phyloP scores from a whole-genome alignment of 2,888 invertebrate genomes.

The Rhaphigaster nebulosa region DNA sequence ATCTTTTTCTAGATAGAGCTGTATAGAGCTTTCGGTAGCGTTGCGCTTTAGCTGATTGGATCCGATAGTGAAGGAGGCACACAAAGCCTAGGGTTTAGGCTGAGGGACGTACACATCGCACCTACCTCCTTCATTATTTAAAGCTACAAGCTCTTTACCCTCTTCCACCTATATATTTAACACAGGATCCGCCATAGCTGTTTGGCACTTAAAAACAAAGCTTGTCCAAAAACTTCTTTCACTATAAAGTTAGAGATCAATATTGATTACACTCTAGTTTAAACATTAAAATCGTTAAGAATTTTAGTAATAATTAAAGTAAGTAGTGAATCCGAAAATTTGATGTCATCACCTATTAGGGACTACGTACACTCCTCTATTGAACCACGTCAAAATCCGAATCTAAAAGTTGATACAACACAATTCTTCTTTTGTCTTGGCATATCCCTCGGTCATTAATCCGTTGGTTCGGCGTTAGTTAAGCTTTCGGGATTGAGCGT shows the following conservation, averaged over 20 bases:
- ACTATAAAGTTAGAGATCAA: not conserved
- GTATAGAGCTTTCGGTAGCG: not conserved
- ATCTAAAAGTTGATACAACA: no score
- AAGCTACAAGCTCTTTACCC: not conserved
- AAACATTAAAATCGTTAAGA: not conserved
- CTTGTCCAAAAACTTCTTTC: not conserved
- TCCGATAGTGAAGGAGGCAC: not conserved
- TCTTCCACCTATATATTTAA: not conserved
- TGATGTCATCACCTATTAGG: no score
- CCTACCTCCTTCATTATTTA: not conserved
- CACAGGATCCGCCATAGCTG: not conserved
- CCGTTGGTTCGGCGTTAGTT: no score
- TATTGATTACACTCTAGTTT: not conserved
- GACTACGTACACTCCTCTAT: no score
- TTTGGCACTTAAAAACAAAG: not conserved
- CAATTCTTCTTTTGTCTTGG: no score
- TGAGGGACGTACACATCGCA: not conserved
- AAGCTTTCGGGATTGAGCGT: no score
- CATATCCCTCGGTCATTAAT: no score
- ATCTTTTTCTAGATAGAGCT: no score
- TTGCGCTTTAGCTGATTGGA: not conserved
- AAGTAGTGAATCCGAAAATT: no score
- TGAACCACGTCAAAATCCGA: no score
- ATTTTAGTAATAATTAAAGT: no score
- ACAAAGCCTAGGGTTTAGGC: not conserved